Conservation (phyloP, 2,888 invertebrate species). For the Phragmatobia fuliginosa region DNA sequence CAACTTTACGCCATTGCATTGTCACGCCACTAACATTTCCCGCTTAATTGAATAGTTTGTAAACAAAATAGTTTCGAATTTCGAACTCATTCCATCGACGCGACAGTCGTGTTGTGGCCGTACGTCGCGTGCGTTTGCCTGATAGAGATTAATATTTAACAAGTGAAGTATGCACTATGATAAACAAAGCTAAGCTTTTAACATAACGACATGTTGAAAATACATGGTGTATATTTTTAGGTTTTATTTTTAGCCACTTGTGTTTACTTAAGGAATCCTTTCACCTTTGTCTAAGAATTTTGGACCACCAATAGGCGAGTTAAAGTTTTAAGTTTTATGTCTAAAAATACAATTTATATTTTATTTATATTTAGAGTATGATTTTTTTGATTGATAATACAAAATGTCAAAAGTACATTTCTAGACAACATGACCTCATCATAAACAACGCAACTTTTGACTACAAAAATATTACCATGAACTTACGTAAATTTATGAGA, state of each 20-base stretch:
- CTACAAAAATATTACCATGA: conserved; percentile 1
- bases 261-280: conserved; percentile 3
- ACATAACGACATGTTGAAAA: not conserved
- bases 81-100: conserved; percentile 48
- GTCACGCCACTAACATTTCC: conserved; percentile 50
- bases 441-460: not conserved
- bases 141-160: conserved; percentile 62
- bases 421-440: not conserved
- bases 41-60: conserved; percentile 70
- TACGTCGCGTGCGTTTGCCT: conserved; percentile 50
- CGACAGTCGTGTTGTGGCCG: conserved; percentile 38
- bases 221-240: conserved; percentile 7
- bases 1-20: conserved; percentile 49
- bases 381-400: too few species aligned
- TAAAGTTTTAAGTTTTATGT: not conserved
- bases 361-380: too few species aligned
- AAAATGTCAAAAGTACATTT: not conserved
- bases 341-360: not conserved
- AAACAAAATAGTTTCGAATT: conserved; percentile 67
- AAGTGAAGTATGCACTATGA: conserved; percentile 39
- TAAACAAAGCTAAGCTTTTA: conserved; percentile 61
- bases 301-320: not conserved
- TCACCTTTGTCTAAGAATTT: not conserved
- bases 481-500: not conserved
- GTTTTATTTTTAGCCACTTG: not conserved